Evolutionary conservation across 2,113 vertebrate genomes (phyloP), one percentile per base, ranked within the genome.

Genomic region (Halcyon malimbica): DNA sequence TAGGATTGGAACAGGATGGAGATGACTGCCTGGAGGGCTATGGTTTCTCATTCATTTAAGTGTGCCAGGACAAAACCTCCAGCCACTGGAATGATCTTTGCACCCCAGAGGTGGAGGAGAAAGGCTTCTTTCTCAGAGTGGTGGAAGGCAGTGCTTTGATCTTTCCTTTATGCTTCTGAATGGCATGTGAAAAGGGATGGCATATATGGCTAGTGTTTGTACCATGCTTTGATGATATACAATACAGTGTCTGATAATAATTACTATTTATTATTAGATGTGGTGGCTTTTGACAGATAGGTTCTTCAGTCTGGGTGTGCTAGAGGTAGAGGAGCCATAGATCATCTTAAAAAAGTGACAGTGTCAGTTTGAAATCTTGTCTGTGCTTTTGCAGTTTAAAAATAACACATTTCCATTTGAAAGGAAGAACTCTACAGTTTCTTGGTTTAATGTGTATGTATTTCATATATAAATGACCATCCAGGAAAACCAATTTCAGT

Each of bases 401-500:
- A 89, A 78, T 51, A 95, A 91, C 74, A 37, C 26, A 79, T 91
- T 96, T 95, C 57, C 57, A 65, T 96, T 90, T 93, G 88, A 96
- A 94, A 97, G 88, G 74, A 90, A 15, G 39, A 91, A 79, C 44
- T 73, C 69, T 15, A 78, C 56, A 48, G 48, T 87, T 93, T 85
- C 87, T 92, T 90, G 84, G 51, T 89, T 93, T 84, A 89, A 92
- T 91, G 48, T 76, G 73, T 79, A 41, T 71, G 69, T 91, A 95
- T 95, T 97, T 94, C 91, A 93, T 57, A 77, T 70, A 93, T 65
- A 94, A 93, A 94, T 95, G 94, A 85, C 92, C 85, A 85, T 86
- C 28, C 67, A 79, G 62, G 53, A 84, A 94, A 96, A 92, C 25
- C 57, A 79, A 51, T 96, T 93, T 87, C 62, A 73, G 44, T 89